phyloP scores from a whole-genome alignment of 2,797 vertebrate species.

The Phataginus tetradactyla region DNA sequence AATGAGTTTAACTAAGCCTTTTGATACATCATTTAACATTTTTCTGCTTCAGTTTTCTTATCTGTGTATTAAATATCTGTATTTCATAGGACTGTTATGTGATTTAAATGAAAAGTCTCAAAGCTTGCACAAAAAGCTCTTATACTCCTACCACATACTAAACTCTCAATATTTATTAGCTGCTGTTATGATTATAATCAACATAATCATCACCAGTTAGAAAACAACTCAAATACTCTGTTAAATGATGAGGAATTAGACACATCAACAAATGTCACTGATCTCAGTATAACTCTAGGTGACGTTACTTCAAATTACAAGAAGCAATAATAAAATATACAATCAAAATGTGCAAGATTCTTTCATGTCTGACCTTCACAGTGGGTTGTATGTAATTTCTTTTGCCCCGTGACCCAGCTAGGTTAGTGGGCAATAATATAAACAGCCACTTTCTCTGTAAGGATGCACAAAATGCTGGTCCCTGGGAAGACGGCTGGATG shows the following conservation, averaged over 20 bases:
- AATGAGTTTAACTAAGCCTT: neutral
- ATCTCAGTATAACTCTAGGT: neutral
- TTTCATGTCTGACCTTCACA: constrained; percentile 17
- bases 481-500: neutral
- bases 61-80: constrained; percentile 20
- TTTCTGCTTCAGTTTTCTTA: neutral
- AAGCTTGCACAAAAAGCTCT: neutral
- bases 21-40: neutral
- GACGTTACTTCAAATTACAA: neutral
- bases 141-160: neutral
- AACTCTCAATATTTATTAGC: neutral
- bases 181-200: neutral
- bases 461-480: neutral
- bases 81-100: neutral
- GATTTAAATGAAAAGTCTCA: neutral
- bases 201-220: neutral
- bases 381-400: neutral
- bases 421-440: neutral
- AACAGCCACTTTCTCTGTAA: neutral
- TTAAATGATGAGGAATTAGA: neutral
- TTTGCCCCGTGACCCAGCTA: neutral
- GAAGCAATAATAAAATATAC: neutral
- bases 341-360: neutral
- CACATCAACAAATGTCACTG: neutral
- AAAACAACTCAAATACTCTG: neutral